Conservation (phyloP, 2,888 invertebrate species). For the Cephus runcator region DNA sequence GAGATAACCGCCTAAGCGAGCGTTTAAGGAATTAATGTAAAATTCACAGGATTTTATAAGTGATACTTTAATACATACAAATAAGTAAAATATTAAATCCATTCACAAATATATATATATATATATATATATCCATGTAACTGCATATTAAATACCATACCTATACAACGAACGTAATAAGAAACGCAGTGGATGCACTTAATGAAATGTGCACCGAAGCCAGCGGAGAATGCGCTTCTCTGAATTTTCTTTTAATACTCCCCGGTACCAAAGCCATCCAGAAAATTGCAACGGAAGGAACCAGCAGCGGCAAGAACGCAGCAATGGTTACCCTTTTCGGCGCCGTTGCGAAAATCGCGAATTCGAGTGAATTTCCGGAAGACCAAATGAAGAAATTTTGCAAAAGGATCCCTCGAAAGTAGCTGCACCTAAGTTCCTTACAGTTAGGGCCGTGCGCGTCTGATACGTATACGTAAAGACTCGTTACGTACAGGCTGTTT, state of each 20-base stretch:
- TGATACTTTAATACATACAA: not conserved
- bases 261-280: not conserved
- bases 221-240: not conserved
- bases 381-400: not conserved
- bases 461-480: no score
- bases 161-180: not conserved
- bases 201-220: not conserved
- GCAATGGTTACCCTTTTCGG: not conserved
- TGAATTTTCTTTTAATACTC: not conserved
- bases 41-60: not conserved
- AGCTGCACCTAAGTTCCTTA: not conserved
- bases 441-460: not conserved
- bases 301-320: not conserved
- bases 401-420: not conserved
- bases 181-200: not conserved
- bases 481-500: not conserved
- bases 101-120: not conserved
- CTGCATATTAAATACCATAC: not conserved
- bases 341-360: not conserved
- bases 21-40: not conserved
- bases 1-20: not conserved
- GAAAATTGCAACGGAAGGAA: not conserved
- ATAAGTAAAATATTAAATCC: not conserved
- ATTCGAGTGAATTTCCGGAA: not conserved
- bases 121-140: no score